These are phyloP conservation scores for Podarcis muralis DNA, from an alignment of 2,113 vertebrate genomes.

Conservation along the genomic window DNA sequence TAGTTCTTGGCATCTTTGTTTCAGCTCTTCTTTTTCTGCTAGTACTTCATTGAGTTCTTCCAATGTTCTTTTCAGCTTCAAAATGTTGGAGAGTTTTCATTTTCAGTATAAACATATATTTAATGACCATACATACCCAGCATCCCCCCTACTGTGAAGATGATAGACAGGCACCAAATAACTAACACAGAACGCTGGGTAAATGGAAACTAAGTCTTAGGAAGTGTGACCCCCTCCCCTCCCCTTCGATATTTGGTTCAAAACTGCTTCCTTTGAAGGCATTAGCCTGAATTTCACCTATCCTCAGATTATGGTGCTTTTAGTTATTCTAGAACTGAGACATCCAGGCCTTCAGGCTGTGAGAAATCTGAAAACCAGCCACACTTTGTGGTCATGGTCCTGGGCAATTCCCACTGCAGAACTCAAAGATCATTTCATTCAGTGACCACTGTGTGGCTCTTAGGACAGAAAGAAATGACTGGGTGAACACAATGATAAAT, in stretches of 20 bases:
- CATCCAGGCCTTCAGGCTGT: neutral
- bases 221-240: neutral
- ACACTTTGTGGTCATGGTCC: neutral
- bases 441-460: neutral
- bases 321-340: neutral
- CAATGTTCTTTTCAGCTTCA: constrained; percentile 87
- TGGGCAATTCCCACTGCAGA: neutral
- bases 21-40: constrained; percentile 89
- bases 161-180: neutral
- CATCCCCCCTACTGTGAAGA: neutral
- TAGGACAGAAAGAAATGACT: neutral
- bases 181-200: neutral
- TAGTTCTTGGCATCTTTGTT: constrained; percentile 92
- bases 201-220: neutral
- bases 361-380: neutral
- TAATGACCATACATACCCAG: neutral
- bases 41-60: constrained; percentile 85
- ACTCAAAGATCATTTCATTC: neutral
- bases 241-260: neutral
- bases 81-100: constrained; percentile 19
- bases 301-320: neutral
- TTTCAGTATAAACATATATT: neutral
- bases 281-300: neutral
- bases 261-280: neutral
- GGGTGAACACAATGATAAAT: neutral